Evolutionary conservation across 2,797 vertebrate genomes (phyloP).

Genomic region (Botia kubotai): DNA sequence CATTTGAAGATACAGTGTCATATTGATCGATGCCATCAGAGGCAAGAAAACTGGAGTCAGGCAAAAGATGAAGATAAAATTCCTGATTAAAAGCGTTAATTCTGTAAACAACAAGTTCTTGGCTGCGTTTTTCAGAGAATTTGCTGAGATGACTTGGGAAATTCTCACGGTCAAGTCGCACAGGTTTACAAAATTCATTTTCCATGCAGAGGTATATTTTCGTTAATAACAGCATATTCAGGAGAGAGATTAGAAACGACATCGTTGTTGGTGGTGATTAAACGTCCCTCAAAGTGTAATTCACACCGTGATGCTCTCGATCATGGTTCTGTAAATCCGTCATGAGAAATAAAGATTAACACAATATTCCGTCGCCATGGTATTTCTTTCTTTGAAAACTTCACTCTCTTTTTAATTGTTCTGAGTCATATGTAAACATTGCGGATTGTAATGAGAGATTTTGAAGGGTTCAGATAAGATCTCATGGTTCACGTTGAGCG

Average conservation of each 20-base stretch:
- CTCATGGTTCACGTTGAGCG: conserved; percentile 65
- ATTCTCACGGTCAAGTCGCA: conserved; percentile 79
- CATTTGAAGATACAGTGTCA: conserved; percentile 66
- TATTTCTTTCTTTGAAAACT: conserved; percentile 76
- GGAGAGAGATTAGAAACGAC: conserved; percentile 65
- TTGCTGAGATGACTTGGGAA: conserved; percentile 67
- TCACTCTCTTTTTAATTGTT: conserved; percentile 72
- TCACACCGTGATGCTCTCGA: conserved; percentile 20
- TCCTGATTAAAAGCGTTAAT: conserved; percentile 90
- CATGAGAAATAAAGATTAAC: conserved; percentile 63
- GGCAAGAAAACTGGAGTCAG: conserved; percentile 88
- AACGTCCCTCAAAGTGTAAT: conserved; percentile 23
- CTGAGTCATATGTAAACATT: conserved; percentile 80
- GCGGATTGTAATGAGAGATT: conserved; percentile 68
- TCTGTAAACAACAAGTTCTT: conserved; percentile 78
- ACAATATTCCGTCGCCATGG: conserved; percentile 69
- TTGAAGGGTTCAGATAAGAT: conserved; percentile 73
- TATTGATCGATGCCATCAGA: conserved; percentile 78
- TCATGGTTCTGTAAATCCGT: conserved; percentile 57
- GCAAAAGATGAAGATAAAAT: conserved; percentile 85
- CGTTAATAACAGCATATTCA: conserved; percentile 62
- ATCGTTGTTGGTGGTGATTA: conserved; percentile 66
- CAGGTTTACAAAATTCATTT: conserved; percentile 85
- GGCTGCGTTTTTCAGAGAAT: conserved; percentile 73
- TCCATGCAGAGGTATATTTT: conserved; percentile 70